These are phyloP conservation scores for Gila orcuttii DNA, from an alignment of 2,113 vertebrate genomes.

Conservation along the genomic window DNA sequence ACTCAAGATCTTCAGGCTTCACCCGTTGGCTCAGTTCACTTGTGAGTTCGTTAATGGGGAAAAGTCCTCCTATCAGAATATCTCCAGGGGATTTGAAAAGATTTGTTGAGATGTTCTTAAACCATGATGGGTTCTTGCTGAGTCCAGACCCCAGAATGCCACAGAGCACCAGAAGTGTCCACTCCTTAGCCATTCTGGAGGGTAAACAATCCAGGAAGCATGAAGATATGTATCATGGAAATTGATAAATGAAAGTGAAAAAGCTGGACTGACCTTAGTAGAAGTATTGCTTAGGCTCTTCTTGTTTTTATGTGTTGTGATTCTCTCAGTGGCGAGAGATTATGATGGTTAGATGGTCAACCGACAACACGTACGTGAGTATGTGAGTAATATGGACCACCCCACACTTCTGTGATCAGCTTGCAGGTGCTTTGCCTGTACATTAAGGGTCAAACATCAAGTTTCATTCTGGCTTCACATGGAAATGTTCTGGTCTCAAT, in stretches of 20 bases:
- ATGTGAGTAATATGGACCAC: not conserved
- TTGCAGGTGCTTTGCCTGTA: slow-evolving; percentile 24
- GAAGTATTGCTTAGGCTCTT: not conserved
- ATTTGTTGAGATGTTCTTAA: slow-evolving; percentile 60
- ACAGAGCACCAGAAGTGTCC: slow-evolving; percentile 62
- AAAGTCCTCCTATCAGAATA: slow-evolving; percentile 85
- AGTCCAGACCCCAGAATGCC: slow-evolving; percentile 43
- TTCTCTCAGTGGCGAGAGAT: not conserved
- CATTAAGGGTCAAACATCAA: slow-evolving; percentile 32
- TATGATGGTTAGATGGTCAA: not conserved
- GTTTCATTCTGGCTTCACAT: slow-evolving; percentile 25
- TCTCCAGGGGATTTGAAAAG: slow-evolving; percentile 80
- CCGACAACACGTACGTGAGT: not conserved
- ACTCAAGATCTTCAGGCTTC: slow-evolving; percentile 66
- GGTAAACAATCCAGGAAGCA: not conserved
- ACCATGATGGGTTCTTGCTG: slow-evolving; percentile 59
- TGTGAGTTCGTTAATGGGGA: slow-evolving; percentile 76
- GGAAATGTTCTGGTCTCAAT: slow-evolving; percentile 37
- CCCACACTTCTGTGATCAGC: not conserved
- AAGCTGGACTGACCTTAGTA: slow-evolving; percentile 17
- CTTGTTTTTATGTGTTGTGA: not conserved
- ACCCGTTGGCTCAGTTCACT: slow-evolving; percentile 58
- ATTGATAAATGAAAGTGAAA: not conserved
- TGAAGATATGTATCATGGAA: not conserved
- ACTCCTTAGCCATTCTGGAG: slow-evolving; percentile 58